A percentile compares a stretch with the other conserved stretches of the same genome.
phyloP scores from a whole-genome alignment of 2,797 vertebrate species.

The Semotilus atromaculatus region DNA sequence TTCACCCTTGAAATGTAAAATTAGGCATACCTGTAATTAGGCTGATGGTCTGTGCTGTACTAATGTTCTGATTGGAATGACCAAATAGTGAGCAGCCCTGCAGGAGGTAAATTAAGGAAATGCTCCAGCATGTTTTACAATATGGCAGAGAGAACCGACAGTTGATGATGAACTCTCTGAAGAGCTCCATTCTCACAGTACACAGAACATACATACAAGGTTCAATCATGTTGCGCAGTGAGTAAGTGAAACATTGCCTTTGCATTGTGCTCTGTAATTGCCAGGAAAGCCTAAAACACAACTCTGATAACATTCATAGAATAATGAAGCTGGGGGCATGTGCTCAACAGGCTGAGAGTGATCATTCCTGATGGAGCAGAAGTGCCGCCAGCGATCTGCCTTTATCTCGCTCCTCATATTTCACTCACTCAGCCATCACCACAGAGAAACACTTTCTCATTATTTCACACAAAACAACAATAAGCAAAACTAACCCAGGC shows the following conservation, averaged over 20 bases:
- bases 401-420: constrained; percentile 46
- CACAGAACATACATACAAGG: constrained; percentile 30
- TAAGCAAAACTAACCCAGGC: constrained; percentile 23
- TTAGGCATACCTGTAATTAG: constrained; percentile 31
- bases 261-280: neutral
- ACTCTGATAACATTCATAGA: constrained; percentile 20
- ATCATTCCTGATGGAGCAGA: constrained; percentile 34
- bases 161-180: constrained; percentile 27
- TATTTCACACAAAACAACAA: constrained; percentile 41
- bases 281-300: constrained; percentile 22
- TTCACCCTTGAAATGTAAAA: constrained; percentile 6
- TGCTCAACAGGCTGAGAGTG: neutral
- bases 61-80: constrained; percentile 34
- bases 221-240: neutral
- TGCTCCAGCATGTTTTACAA: constrained; percentile 37
- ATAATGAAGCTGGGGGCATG: constrained; percentile 18
- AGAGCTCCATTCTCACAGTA: constrained; percentile 37
- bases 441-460: constrained; percentile 2
- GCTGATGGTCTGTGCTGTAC: constrained; percentile 23
- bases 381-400: constrained; percentile 7
- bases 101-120: constrained; percentile 33
- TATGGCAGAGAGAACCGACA: neutral
- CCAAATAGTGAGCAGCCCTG: constrained; percentile 13
- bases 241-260: constrained; percentile 21
- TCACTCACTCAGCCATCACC: constrained; percentile 24